Evolutionary conservation across 1,140 invertebrate genomes (phyloP), one percentile per base, ranked within the genome.

Genomic region (Saccostrea echinata): DNA sequence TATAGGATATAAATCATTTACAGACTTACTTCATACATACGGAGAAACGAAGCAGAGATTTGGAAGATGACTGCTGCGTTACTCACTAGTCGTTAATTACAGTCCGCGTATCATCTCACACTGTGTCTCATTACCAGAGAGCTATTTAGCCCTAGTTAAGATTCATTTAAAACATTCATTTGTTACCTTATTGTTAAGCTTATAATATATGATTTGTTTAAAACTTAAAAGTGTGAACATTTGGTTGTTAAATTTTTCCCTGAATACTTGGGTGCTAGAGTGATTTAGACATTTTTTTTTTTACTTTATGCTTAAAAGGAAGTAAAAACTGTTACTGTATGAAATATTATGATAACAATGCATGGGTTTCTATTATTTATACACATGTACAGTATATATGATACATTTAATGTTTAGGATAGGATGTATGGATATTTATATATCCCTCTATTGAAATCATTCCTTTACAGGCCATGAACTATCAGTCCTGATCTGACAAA

Each of bases 1-100:
- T 68, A 57, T 93, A 24, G 84, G 86, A 76, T 94, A 93, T 85
- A 90, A 92, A 82, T 90, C 90, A 53, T 94, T 92, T 81, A 88
- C 90, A 88, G 90, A 91, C 35, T 84, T 90, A 9, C 12, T 94
- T 43, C 33, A 90, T 18, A 86, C 52, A 4, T 93, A 90, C 87
- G 91, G 91, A 81, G 86, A 90, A 43, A 92, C 91, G 84, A 52
- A 91, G 3, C 93, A 93, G 87, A 88, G 93, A 21, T 93, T 93
- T 90, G 92, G 93, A n/a, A 88, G 85, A 71, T 91, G 61, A 90
- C 30, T 21, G 53, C 84, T 52, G 68, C 30, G 43, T 24, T 27
- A 8, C 43, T 43, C 43, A 43, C 35, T 83, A 83, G 81, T 83
- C 81, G 24, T 18, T 24, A 83, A 33, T 24, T 80, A n/a, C 16